phyloP scores from a whole-genome alignment of 2,888 invertebrate species.

The Agrotis ipsilon region DNA sequence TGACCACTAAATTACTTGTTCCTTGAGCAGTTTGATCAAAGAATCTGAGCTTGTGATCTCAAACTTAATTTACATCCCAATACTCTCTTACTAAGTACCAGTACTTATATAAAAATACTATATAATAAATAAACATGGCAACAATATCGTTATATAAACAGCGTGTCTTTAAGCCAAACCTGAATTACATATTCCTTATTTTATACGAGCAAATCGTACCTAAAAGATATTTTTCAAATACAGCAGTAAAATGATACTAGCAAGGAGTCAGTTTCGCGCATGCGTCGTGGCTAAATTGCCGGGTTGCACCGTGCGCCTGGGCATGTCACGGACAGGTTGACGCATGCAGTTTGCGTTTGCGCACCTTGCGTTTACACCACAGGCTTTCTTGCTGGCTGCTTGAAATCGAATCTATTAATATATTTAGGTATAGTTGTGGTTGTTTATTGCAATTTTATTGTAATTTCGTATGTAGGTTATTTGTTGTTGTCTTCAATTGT shows the following conservation, averaged over 20 bases:
- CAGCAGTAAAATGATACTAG: slow-evolving; percentile 80
- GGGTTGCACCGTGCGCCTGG: slow-evolving; percentile 61
- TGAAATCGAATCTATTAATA: slow-evolving; percentile 63
- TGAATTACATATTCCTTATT: slow-evolving; percentile 36
- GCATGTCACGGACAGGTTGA: slow-evolving; percentile 68
- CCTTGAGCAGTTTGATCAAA: not conserved
- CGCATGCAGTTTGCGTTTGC: slow-evolving; percentile 65
- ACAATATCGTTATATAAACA: slow-evolving; percentile 38
- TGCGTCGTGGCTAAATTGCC: slow-evolving; percentile 71
- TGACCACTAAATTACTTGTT: not conserved
- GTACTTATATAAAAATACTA: slow-evolving; percentile 5
- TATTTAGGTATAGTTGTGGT: slow-evolving; percentile 30
- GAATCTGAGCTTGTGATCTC: not conserved
- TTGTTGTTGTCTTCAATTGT: slow-evolving; percentile 14
- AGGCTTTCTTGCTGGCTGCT: slow-evolving; percentile 58
- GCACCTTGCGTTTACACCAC: slow-evolving; percentile 69
- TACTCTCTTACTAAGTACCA: slow-evolving; percentile 9
- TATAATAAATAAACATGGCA: slow-evolving; percentile 27
- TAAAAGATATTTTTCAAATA: slow-evolving; percentile 60
- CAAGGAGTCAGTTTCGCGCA: slow-evolving; percentile 56
- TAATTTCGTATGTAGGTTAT: slow-evolving; percentile 39
- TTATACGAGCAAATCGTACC: slow-evolving; percentile 43
- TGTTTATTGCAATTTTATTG: slow-evolving; percentile 48
- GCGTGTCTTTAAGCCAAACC: slow-evolving; percentile 24
- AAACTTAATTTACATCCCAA: not conserved